Conservation (phyloP, 2,797 vertebrate genomes). For the Kryptopterus vitreolus region DNA sequence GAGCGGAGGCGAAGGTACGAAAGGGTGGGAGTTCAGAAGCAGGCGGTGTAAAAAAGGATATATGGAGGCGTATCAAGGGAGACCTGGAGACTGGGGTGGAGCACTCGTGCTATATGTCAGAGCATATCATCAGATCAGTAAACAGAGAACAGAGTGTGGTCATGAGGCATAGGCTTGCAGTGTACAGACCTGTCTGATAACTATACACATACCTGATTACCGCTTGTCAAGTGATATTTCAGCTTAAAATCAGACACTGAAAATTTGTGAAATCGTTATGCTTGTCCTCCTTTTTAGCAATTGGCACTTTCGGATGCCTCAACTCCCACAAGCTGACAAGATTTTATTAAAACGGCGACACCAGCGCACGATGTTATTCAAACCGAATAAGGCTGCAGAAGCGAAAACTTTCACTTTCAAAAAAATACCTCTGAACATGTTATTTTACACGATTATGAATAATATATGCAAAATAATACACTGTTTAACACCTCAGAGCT, state of each 20-base stretch:
- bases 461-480: not conserved
- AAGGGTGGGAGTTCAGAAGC: constrained; percentile 44
- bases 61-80: constrained; percentile 29
- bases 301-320: constrained; percentile 10
- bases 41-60: constrained; percentile 51
- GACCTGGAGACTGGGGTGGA: constrained; percentile 40
- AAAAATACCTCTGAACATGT: not conserved
- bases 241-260: not conserved
- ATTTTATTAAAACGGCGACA: constrained; percentile 27
- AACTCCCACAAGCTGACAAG: constrained; percentile 8
- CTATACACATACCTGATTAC: constrained; percentile 1
- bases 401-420: not conserved
- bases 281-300: not conserved
- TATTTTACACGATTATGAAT: not conserved
- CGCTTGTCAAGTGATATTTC: constrained; percentile 8
- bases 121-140: constrained; percentile 34
- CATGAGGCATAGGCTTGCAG: not conserved
- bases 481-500: not conserved
- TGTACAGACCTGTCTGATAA: not conserved
- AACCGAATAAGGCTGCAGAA: not conserved
- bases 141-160: constrained; percentile 3
- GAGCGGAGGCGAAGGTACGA: constrained; percentile 24
- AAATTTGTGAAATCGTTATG: not conserved
- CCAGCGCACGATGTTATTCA: constrained; percentile 4
- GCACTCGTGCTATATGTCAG: constrained; percentile 43